Base-by-base conservation (phyloP, 2,797 vertebrate species). In the Falco novaeseelandiae region DNA sequence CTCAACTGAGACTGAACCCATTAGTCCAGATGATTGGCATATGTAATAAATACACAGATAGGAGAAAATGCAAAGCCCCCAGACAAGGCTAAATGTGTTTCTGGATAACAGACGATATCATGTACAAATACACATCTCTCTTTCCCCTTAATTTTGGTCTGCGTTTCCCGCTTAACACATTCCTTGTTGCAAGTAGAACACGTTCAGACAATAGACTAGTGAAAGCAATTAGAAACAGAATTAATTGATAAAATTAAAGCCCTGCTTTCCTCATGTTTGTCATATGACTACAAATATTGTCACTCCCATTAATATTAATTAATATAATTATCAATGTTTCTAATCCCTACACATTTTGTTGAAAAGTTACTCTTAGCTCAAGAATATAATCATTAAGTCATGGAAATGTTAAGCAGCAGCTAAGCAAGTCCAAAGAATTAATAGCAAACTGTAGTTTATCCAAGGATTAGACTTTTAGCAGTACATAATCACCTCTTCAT, bases 201-300 rank as follows among this genome's bases (percentile, higher is more conserved):
- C 30, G 26, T 74, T 73, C 90, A 94, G 93, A 92, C 83, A 93
- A 95, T 40, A 89, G 93, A 93, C 81, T 61, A 92, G 90, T 83
- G 69, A 74, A 93, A 89, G 92, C 90, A 97, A 95, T 97, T 95
- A 97, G 84, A 89, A 96, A 94, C 22, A 89, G 95, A 95, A 95
- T 97, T 96, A 96, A 93, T 81, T 96, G 93, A 94, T 92, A 92
- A 93, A 96, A 96, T 95, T 92, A 96, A 97, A 97, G 74, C 95
- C 84, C 79, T 74, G 69, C 92, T 97, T 97, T 96, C 89, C 90
- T 86, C 44, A 10, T 95, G 92, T 97, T 96, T 97, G 96, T 97
- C 95, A 96, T 97, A 92, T 97, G 95, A 97, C 92, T 97, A 94
- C 96, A 96, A 97, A 97, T 95, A 97, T 95, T 96, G 95, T 97